Base-by-base conservation (phyloP, 1,140 invertebrate genomes). In the Orchestia grillus region DNA sequence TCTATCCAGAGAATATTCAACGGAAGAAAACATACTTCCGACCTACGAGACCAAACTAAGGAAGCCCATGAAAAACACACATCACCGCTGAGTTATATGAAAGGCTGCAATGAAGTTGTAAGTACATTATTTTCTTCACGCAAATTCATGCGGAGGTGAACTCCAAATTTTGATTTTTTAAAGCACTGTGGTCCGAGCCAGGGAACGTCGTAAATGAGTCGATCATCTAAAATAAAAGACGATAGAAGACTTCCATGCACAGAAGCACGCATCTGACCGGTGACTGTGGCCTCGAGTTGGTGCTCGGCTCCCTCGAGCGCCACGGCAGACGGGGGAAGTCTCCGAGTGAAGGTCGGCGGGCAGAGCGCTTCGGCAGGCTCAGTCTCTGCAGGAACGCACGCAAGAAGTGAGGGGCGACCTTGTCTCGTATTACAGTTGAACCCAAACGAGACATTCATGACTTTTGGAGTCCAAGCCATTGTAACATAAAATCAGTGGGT, bases 211-310 rank as follows among this genome's bases (percentile, higher is more conserved):
- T 3, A 77, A 8, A 28, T 36, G 11, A 19, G 62, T 36, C 36
- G 11, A 77, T 15, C 62, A 23, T 77, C 62, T 15, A 15, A 15
- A 15, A 77, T 15, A 23, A 77, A 36, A 77, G 1, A 77, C 11
- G 28, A 23, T 19, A 77, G 3, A 23, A 19, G 36, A 77, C 28
- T 23, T 77, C 1, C 11, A 36, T 28, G 36, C 15, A 77, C 11
- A 36, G 62, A 15, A 77, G 28, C 11, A 77, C 36, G 45, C 40
- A 77, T 77, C 47, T 96, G 43, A 4, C 98, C 98, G 95, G 98
- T 98, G 4, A 99, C 98, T 92, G 98, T 98, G 97, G 98, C 99
- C 95, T 98, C 98, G 96, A 99, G 98, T 97, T 98, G 98, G 97
- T 95, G 96, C 88, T 96, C 94, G 44, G 97, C 97, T 28, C 98